Percentiles rank a stretch among this genome's conserved stretches.
phyloP scores from a whole-genome alignment of 2,113 vertebrate genomes.

The Aleadryas rufinucha region DNA sequence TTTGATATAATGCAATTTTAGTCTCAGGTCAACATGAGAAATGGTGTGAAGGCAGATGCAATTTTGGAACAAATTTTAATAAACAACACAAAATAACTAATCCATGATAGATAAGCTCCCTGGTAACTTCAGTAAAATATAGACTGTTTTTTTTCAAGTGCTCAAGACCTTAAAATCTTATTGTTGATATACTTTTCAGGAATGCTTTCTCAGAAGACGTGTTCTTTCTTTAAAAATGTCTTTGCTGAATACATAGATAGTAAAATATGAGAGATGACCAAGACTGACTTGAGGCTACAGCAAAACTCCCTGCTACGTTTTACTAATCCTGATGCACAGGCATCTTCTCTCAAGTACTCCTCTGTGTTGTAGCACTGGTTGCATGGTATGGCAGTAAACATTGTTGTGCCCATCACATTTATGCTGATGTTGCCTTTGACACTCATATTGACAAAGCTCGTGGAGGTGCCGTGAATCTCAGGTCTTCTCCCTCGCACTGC shows the following conservation, averaged over 20 bases:
- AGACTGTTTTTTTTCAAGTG: background rate
- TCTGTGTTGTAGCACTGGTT: background rate
- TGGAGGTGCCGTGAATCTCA: fast-evolving
- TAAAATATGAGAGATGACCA: background rate
- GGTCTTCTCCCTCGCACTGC: background rate
- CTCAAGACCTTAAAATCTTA: background rate
- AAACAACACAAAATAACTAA: background rate
- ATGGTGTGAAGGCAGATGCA: background rate
- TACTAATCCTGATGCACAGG: background rate
- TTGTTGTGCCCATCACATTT: background rate
- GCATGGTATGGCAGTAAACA: background rate
- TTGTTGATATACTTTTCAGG: background rate
- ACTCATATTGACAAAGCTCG: fast-evolving
- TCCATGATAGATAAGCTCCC: background rate
- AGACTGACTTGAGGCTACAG: background rate
- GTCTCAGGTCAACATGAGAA: background rate
- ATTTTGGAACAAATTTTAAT: background rate
- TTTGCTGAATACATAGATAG: background rate
- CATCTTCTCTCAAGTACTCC: background rate
- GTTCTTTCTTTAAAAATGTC: background rate
- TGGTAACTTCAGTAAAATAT: background rate
- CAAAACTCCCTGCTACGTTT: background rate
- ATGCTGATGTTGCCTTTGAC: background rate
- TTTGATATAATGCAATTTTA: background rate
- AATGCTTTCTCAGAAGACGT: background rate